A percentile compares a stretch with the other conserved stretches of the same genome.
Evolutionary conservation across 2,113 vertebrate species (phyloP).

Genomic region (Tyto alba): DNA sequence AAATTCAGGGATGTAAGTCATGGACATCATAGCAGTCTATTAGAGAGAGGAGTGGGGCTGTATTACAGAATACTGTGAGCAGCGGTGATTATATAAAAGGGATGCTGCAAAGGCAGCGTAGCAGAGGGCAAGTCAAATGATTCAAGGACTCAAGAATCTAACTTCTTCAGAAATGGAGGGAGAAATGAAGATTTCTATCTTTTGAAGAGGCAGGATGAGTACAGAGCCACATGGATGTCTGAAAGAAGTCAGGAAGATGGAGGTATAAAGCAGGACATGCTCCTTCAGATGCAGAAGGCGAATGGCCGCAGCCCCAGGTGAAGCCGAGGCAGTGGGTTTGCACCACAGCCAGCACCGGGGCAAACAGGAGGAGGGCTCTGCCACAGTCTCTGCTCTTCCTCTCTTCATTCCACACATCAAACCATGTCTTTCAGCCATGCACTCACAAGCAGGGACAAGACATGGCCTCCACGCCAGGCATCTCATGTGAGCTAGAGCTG

Average conservation of each 20-base stretch:
- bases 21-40: conserved; percentile 59
- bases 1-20: conserved; percentile 65
- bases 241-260: background rate
- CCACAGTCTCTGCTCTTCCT: background rate
- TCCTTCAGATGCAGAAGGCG: background rate
- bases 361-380: background rate
- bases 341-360: background rate
- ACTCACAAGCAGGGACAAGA: background rate
- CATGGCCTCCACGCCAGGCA: background rate
- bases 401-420: background rate
- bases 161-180: conserved; percentile 25
- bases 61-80: conserved; percentile 34
- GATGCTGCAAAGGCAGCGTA: conserved; percentile 35
- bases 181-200: conserved; percentile 40
- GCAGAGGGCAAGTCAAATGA: conserved; percentile 46
- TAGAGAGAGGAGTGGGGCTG: conserved; percentile 35
- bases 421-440: fast-evolving
- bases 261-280: background rate
- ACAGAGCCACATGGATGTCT: background rate
- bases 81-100: conserved; percentile 44
- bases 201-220: conserved; percentile 23
- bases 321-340: background rate
- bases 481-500: background rate
- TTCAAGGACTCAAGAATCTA: conserved; percentile 41
- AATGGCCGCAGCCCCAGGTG: background rate